Base-by-base conservation (phyloP, 92 coral and sea anemone genomes). In the Parazoanthus darwini region DNA sequence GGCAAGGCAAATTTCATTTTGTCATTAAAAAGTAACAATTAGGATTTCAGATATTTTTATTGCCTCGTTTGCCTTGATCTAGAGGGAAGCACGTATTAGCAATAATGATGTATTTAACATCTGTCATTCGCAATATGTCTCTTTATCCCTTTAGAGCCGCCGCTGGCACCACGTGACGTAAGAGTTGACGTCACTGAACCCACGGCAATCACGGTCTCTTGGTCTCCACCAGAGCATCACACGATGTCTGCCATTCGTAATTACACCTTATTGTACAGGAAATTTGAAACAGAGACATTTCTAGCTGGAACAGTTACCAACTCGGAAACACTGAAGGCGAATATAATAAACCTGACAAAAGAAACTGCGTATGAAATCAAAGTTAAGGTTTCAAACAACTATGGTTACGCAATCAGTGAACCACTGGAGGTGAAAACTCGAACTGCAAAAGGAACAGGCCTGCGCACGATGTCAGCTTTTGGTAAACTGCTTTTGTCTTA, bases 141-240 rank as follows among this genome's bases (percentile, higher is more conserved):
- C 16, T n/a, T 23, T 43, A 10, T 29, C 86, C 14, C 63, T 39
- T 8, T 65, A 82, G 86, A 42, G 36, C 63, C 86, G 8, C 86
- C 86, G 6, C 14, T 23, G 9, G 37, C 86, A 23, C 77, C 86
- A 26, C 86, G 59, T 42, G 75, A 82, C 39, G 14, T 82, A 14
- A 82, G 75, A 16, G 63, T 13, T 15, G 86, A 82, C 36, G n/a
- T 15, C 59, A 16, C 43, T 39, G 86, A 14, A 38, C 54, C 72
- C 35, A 65, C 74, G n/a, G 11, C 86, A 33, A 66, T 82, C 38
- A 43, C 76, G 4, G 77, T 82, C 54, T 82, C 86, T 23, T 82
- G 86, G 86, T 22, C 77, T 66, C 59, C 86, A 14, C 86, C 86
- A 25, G 37, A 25, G 39, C 38, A 82, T 46, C 77, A 82, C 26